phyloP scores from a whole-genome alignment of 2,888 invertebrate genomes.

The Conomelus anceps region DNA sequence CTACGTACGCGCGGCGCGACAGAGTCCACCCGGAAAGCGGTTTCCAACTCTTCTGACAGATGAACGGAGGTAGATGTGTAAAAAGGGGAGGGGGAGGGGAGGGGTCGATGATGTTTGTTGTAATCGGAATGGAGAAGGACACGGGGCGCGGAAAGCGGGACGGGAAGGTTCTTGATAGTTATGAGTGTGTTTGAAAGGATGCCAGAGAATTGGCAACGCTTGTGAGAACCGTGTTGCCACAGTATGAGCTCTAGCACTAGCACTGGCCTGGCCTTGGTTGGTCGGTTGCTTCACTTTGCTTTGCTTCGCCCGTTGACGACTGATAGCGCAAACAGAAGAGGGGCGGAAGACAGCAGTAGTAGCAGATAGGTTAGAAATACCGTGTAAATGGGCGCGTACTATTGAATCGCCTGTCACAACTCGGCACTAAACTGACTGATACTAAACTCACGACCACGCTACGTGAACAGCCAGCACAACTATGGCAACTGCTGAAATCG shows the following conservation, averaged over 20 bases:
- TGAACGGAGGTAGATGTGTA: neutral
- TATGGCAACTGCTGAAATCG: too few relatives aligned
- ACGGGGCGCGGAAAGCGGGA: neutral
- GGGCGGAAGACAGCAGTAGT: neutral
- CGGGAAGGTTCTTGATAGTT: neutral
- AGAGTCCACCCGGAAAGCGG: neutral
- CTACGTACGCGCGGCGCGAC: neutral
- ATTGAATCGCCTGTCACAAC: too few relatives aligned
- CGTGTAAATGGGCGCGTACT: neutral
- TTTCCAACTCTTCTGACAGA: neutral
- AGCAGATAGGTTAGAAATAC: neutral
- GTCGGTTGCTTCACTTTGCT: neutral
- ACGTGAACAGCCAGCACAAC: neutral
- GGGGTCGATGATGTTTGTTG: neutral
- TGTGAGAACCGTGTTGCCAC: neutral
- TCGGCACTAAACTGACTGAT: neutral
- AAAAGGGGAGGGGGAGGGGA: neutral
- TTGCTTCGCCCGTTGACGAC: too few relatives aligned
- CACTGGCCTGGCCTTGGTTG: neutral
- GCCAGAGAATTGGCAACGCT: conserved; percentile 10
- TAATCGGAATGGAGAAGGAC: neutral
- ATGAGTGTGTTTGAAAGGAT: neutral
- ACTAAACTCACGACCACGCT: neutral
- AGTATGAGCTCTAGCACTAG: neutral
- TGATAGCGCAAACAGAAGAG: neutral